A percentile compares a stretch with the other conserved stretches of the same genome.
These are phyloP conservation scores for Trichopria drosophilae DNA, from an alignment of 2,888 invertebrate genomes.

Conservation along the genomic window DNA sequence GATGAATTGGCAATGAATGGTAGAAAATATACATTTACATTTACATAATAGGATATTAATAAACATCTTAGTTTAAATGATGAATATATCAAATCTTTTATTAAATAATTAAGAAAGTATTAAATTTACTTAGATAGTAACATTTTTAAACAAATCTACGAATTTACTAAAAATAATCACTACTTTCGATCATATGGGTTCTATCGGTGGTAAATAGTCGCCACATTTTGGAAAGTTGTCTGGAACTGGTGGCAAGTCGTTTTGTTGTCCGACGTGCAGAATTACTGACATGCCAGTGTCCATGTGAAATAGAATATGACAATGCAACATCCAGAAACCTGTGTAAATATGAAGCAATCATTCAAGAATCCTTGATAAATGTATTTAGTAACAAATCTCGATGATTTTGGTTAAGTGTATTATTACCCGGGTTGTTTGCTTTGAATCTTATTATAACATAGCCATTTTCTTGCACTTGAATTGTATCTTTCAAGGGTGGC, in stretches of 20 bases:
- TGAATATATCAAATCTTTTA: too few species aligned
- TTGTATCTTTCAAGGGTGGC: conserved; percentile 85
- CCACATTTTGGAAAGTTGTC: conserved; percentile 41
- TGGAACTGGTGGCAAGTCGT: conserved; percentile 44
- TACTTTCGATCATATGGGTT: too few species aligned
- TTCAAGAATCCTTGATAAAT: background rate
- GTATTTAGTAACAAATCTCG: background rate
- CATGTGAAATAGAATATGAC: conserved; percentile 48
- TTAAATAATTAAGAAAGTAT: too few species aligned
- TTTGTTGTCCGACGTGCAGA: conserved; percentile 38
- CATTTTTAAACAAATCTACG: too few species aligned
- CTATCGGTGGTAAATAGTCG: conserved; percentile 30
- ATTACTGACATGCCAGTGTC: conserved; percentile 46
- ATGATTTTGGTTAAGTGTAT: too few species aligned
- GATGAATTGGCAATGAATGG: too few species aligned
- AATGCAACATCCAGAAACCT: conserved; percentile 52
- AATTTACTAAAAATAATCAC: too few species aligned
- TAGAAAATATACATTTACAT: too few species aligned
- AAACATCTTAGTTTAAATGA: too few species aligned
- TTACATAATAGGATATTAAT: too few species aligned
- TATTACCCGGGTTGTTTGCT: conserved; percentile 79
- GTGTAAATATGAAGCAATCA: too few species aligned
- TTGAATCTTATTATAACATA: conserved; percentile 85
- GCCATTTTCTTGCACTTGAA: conserved; percentile 89
- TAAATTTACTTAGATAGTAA: too few species aligned